Conservation (phyloP, 2,113 vertebrate genomes). For the Neomonachus schauinslandi region DNA sequence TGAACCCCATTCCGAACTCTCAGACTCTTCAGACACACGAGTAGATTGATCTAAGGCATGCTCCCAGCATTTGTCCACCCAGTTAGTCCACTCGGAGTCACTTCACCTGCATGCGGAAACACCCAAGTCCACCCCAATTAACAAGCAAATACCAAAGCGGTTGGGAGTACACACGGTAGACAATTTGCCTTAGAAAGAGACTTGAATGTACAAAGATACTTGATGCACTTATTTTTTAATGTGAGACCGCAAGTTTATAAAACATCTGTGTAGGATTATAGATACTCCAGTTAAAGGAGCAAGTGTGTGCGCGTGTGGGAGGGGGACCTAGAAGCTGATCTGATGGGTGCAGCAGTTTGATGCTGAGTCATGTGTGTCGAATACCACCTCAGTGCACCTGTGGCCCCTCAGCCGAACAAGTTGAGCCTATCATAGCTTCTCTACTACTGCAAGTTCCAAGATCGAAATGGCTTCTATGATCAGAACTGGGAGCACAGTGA, state of each 20-base stretch:
- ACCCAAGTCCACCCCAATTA: conserved; percentile 84
- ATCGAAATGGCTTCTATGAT: conserved; percentile 80
- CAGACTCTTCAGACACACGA: conserved; percentile 76
- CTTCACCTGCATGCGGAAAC: conserved; percentile 86
- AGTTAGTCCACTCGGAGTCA: conserved; percentile 81
- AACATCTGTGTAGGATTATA: conserved; percentile 87
- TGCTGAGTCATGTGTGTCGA: conserved; percentile 73
- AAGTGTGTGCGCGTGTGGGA: conserved; percentile 77
- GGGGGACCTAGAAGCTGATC: conserved; percentile 76
- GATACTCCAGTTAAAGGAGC: conserved; percentile 83
- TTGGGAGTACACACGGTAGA: conserved; percentile 87
- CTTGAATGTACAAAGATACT: conserved; percentile 96
- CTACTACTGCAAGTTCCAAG: conserved; percentile 79
- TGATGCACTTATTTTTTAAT: conserved; percentile 92
- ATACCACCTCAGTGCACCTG: conserved; percentile 64
- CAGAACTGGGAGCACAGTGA: conserved; percentile 82
- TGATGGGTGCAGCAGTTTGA: conserved; percentile 84
- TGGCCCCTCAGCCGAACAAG: conserved; percentile 77
- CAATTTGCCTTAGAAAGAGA: conserved; percentile 95
- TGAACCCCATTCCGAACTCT: conserved; percentile 81
- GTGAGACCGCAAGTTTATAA: conserved; percentile 87
- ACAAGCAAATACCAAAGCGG: conserved; percentile 93
- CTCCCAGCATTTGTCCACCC: conserved; percentile 83
- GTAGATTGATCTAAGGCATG: conserved; percentile 86
- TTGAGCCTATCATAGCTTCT: conserved; percentile 73